Evolutionary conservation across 2,797 vertebrate species (phyloP), one percentile per base, ranked within the genome.

Genomic region (Coendou prehensilis): DNA sequence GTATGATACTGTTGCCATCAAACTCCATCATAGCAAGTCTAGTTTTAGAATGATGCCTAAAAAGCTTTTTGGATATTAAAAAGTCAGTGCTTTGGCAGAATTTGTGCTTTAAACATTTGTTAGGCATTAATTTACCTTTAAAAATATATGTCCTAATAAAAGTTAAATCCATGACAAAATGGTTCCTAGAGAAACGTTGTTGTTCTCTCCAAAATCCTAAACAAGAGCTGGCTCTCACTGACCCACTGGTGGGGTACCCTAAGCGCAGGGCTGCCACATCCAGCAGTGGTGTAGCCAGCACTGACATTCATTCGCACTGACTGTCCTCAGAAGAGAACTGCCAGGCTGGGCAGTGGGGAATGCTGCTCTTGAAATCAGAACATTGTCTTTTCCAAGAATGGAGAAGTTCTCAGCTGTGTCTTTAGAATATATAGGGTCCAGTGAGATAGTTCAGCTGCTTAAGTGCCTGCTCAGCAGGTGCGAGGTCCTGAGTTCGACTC

Each of bases 1-100:
- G 87, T 71, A 90, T 87, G 85, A 98, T 94, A n/a, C 79, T 41
- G n/a, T 89, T 59, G 85, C 95, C 98, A 82, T 87, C 96, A 97
- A 97, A 90, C 87, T 94, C 96, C 71, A 56, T 95, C 86, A 78
- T 93, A 97, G 88, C 73, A 57, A 94, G n/a, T 20, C 41, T 92
- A 9, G 56, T 67, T 83, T 91, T 59, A 84, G n/a, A 95, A 71
- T 15, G n/a, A 91, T 22, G 2, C 23, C 76, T 6, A 41, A 84
- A 61, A 91, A 76, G 26, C 22, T 63, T 69, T 22, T 20, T 37
- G 5, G 11, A 23, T 61, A 52, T 94, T 59, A 78, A 81, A 87
- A 94, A 75, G 17, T 18, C 79, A 89, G 67, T 9, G 17, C 20
- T 78, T 85, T 30, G 73, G 47, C 9, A 59, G 87, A 88, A 26